Percentiles rank a stretch among this genome's conserved stretches.
Evolutionary conservation across 2,113 vertebrate genomes (phyloP).

Genomic region (Microcebus tavaratra): DNA sequence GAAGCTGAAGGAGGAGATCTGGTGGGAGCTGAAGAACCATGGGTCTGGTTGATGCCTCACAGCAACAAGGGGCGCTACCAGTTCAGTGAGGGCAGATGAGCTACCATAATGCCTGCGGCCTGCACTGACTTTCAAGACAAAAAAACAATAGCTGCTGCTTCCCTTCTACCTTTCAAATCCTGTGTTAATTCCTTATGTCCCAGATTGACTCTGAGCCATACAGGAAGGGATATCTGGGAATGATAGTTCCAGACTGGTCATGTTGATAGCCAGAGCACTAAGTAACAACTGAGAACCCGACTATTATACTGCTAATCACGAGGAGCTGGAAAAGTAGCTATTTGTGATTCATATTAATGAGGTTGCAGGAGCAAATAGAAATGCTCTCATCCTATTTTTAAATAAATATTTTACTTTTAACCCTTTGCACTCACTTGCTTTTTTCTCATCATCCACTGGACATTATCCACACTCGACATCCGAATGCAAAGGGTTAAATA

Average conservation of each 20-base stretch:
- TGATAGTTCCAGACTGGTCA: not conserved
- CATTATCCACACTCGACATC: too few relatives aligned
- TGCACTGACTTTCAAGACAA: not conserved
- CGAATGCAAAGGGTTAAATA: not conserved
- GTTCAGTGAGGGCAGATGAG: not conserved
- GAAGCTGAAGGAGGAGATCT: not conserved
- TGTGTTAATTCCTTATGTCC: not conserved
- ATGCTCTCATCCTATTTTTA: not conserved
- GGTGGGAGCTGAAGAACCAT: not conserved
- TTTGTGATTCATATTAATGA: not conserved
- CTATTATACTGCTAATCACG: not conserved
- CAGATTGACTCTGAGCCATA: not conserved
- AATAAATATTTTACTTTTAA: not conserved
- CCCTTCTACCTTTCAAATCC: not conserved
- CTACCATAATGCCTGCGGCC: not conserved
- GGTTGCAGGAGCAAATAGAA: not conserved
- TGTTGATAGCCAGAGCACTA: rapidly evolving
- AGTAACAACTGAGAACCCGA: not conserved
- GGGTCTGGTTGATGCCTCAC: not conserved
- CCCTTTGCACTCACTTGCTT: too few relatives aligned
- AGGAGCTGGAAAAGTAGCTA: not conserved
- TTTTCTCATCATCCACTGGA: too few relatives aligned
- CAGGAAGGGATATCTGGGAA: not conserved
- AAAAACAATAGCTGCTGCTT: not conserved
- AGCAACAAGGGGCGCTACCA: not conserved